Evolutionary conservation across 2,888 invertebrate genomes (phyloP).

Genomic region (Tachina lurida): DNA sequence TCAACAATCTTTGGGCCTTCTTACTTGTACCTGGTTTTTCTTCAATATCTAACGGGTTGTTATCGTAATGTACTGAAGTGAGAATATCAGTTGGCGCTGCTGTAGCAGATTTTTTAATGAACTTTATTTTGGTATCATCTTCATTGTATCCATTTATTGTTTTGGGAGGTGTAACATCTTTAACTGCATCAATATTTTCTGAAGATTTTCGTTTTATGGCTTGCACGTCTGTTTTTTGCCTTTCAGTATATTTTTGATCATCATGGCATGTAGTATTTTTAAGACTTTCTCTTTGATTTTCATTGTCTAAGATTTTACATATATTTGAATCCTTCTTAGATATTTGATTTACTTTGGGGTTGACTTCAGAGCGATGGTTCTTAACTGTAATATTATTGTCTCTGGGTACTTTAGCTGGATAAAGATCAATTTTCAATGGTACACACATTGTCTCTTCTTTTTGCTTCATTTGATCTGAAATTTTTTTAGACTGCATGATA

Average conservation of each 20-base stretch:
- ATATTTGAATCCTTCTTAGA: conserved; percentile 20
- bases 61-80: conserved; percentile 18
- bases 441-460: not conserved
- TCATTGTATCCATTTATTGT: not conserved
- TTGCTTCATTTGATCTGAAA: not conserved
- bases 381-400: not conserved
- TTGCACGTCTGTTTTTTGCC: not conserved
- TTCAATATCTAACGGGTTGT: conserved; percentile 55
- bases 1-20: conserved; percentile 70
- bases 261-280: not conserved
- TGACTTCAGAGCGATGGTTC: not conserved
- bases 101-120: not conserved
- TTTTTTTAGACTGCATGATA: conserved; percentile 5
- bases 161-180: conserved; percentile 20
- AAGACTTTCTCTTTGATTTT: not conserved
- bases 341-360: conserved; percentile 1
- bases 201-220: conserved; percentile 28
- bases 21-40: conserved; percentile 76
- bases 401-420: not conserved
- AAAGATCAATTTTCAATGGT: not conserved
- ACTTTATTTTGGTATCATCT: not conserved
- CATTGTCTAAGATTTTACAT: not conserved
- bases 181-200: conserved; percentile 19
- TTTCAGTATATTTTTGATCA: not conserved
- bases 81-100: conserved; percentile 38